These are phyloP conservation scores for Frankliniella fusca DNA, from an alignment of 2,888 invertebrate genomes.

Conservation along the genomic window DNA sequence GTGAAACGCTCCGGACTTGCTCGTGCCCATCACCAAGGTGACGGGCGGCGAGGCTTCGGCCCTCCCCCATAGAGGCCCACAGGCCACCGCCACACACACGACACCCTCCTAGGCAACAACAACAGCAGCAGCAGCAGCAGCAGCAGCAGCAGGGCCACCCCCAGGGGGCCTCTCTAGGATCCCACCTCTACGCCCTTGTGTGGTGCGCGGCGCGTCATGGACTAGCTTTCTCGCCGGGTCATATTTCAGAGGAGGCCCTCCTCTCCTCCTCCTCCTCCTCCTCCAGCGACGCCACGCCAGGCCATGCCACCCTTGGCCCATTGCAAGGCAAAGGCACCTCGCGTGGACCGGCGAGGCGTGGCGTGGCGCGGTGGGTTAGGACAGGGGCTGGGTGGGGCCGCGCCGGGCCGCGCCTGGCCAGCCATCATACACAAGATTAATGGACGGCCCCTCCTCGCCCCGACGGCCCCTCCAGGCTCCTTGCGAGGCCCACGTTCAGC, in stretches of 20 bases:
- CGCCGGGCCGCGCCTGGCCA: background rate
- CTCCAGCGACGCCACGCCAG: background rate
- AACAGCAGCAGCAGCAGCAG: no score
- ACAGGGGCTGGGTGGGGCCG: background rate
- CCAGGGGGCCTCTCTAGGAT: no score
- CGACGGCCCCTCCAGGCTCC: no score
- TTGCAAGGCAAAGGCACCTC: background rate
- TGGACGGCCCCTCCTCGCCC: background rate
- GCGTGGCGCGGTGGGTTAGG: background rate
- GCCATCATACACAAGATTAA: slow-evolving; percentile 25
- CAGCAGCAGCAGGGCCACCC: no score
- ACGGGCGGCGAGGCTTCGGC: background rate
- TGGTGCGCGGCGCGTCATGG: no score
- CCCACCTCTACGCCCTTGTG: no score
- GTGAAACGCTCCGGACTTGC: no score
- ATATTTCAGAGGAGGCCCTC: background rate
- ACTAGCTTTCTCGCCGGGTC: background rate
- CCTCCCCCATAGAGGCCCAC: no score
- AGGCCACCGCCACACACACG: no score
- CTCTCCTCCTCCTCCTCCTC: background rate
- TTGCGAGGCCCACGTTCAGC: no score
- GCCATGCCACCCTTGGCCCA: background rate
- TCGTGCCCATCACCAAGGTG: background rate
- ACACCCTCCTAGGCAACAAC: no score
- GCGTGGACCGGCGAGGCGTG: no score